Evolutionary conservation across 2,797 vertebrate genomes (phyloP).

Genomic region (Emydoidea blandingii): DNA sequence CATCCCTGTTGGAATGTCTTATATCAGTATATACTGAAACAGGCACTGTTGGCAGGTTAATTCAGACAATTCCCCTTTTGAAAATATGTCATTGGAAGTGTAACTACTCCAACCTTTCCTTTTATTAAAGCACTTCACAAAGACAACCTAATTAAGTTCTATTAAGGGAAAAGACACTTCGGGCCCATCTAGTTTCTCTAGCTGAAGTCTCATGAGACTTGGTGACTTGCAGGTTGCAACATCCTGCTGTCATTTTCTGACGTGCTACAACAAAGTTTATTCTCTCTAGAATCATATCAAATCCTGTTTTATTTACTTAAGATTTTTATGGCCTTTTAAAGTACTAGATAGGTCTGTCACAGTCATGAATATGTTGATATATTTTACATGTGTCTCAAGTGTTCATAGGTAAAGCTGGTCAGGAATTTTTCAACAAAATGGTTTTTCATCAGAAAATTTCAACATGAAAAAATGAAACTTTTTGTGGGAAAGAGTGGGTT

Average conservation of each 20-base stretch:
- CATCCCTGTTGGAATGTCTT: neutral
- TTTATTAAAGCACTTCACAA: conserved; percentile 23
- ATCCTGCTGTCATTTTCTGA: neutral
- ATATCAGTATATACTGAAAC: accelerated
- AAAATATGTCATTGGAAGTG: neutral
- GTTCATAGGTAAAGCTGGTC: no score
- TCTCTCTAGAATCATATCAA: neutral
- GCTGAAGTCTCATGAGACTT: neutral
- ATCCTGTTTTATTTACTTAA: conserved; percentile 10
- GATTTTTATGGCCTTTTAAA: neutral
- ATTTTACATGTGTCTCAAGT: neutral
- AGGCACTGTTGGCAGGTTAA: neutral
- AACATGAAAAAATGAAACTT: no score
- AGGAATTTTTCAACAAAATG: no score
- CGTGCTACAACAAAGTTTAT: neutral
- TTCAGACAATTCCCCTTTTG: neutral
- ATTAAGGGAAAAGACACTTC: conserved; percentile 6
- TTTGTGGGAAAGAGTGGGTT: no score
- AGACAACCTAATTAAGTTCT: conserved; percentile 9
- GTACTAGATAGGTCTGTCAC: neutral
- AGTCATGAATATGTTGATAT: neutral
- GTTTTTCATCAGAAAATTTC: no score
- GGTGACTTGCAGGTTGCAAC: neutral
- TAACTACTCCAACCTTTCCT: neutral
- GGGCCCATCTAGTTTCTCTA: neutral